These are phyloP conservation scores for Cyprinodon variegatus DNA, from an alignment of 2,113 vertebrate species.

Conservation along the genomic window DNA sequence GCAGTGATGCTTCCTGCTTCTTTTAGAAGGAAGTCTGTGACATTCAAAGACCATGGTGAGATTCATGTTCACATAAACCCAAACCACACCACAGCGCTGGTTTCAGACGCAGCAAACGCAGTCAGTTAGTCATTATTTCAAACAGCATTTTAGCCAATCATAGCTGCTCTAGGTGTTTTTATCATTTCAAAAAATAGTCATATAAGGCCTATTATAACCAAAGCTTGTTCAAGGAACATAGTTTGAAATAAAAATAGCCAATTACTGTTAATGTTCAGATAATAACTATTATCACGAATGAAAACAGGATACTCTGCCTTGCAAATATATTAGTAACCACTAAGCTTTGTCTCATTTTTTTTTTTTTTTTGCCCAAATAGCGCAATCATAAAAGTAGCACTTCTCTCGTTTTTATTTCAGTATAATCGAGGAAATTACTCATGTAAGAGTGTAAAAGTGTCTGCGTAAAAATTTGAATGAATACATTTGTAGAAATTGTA, in stretches of 20 bases:
- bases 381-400: too few relatives aligned
- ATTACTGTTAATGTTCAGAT: not conserved
- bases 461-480: too few relatives aligned
- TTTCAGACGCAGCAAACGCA: slow-evolving; percentile 6
- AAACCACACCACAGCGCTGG: not conserved
- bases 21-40: slow-evolving; percentile 22
- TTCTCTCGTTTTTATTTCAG: too few relatives aligned
- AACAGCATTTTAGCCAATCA: not conserved
- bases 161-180: not conserved
- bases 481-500: too few relatives aligned
- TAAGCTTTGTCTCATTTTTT: not conserved
- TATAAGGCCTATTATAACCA: too few relatives aligned
- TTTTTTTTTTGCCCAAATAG: too few relatives aligned
- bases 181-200: not conserved
- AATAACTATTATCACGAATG: too few relatives aligned
- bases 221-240: not conserved
- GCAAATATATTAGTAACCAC: not conserved
- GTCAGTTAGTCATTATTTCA: not conserved
- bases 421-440: too few relatives aligned
- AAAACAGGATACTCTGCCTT: too few relatives aligned
- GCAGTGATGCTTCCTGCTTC: slow-evolving; percentile 9
- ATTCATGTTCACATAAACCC: slow-evolving; percentile 3
- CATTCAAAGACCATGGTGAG: slow-evolving; percentile 21
- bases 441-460: too few relatives aligned
- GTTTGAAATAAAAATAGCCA: not conserved